Evolutionary conservation across 2,888 invertebrate genomes (phyloP).

Genomic region (Patella depressa): DNA sequence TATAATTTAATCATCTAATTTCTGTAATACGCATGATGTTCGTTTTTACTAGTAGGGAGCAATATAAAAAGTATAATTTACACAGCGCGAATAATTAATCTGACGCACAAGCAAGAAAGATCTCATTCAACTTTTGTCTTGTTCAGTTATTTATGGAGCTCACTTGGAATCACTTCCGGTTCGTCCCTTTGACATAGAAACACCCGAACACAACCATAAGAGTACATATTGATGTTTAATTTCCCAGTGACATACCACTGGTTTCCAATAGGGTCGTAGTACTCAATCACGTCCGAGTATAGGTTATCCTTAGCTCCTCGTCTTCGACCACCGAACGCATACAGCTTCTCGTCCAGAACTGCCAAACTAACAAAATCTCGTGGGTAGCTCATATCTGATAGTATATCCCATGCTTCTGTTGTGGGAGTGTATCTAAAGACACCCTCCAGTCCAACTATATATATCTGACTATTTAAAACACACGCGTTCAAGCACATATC

Average conservation of each 20-base stretch:
- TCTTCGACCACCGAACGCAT: slow-evolving; percentile 60
- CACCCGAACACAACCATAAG: slow-evolving; percentile 63
- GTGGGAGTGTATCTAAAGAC: slow-evolving; percentile 56
- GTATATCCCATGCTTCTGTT: slow-evolving; percentile 55
- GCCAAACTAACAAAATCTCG: slow-evolving; percentile 64
- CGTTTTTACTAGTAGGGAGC: too few relatives aligned
- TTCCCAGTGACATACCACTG: slow-evolving; percentile 54
- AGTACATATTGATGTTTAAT: slow-evolving; percentile 62
- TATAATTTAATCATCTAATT: too few relatives aligned
- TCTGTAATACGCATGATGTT: too few relatives aligned
- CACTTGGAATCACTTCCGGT: too few relatives aligned
- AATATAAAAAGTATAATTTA: too few relatives aligned
- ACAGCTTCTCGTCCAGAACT: slow-evolving; percentile 61
- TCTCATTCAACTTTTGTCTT: too few relatives aligned
- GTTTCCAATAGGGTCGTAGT: slow-evolving; percentile 53
- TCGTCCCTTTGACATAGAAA: slow-evolving; percentile 39
- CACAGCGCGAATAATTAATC: too few relatives aligned
- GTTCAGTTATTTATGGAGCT: too few relatives aligned
- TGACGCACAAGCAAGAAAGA: too few relatives aligned
- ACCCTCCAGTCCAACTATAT: slow-evolving; percentile 63
- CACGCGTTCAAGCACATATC: slow-evolving; percentile 65
- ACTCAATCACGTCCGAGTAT: slow-evolving; percentile 62
- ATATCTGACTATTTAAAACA: slow-evolving; percentile 56
- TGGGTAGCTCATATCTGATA: slow-evolving; percentile 59
- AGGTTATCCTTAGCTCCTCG: slow-evolving; percentile 62